Conservation (phyloP, 2,797 vertebrate genomes). For the Brachymystax lenok region DNA sequence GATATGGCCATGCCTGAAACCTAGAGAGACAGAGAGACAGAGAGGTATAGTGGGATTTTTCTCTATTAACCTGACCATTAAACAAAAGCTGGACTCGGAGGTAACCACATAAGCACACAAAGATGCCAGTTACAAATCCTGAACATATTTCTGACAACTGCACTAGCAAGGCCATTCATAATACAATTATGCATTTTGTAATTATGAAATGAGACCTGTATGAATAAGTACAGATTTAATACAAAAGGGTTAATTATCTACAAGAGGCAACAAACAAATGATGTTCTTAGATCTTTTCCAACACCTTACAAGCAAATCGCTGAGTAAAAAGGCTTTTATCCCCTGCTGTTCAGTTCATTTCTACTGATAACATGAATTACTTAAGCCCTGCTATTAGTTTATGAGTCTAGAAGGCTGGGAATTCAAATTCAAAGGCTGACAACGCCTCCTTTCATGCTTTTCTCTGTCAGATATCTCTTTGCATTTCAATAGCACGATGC, state of each 20-base stretch:
- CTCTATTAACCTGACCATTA: not conserved
- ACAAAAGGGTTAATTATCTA: not conserved
- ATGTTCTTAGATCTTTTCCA: not conserved
- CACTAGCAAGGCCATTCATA: not conserved
- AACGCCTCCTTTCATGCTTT: slow-evolving; percentile 45
- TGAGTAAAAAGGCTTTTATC: slow-evolving; percentile 28
- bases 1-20: not conserved
- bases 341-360: slow-evolving; percentile 30
- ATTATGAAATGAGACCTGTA: slow-evolving; percentile 1
- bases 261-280: not conserved
- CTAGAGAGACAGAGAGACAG: not conserved
- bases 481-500: slow-evolving; percentile 42
- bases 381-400: slow-evolving; percentile 44
- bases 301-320: not conserved
- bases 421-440: slow-evolving; percentile 54
- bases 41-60: not conserved
- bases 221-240: not conserved
- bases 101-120: not conserved
- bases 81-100: not conserved
- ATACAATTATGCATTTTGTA: not conserved
- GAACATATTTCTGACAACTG: not conserved
- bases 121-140: not conserved
- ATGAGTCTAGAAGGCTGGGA: slow-evolving; percentile 51
- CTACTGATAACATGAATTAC: slow-evolving; percentile 44
- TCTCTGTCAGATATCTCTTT: slow-evolving; percentile 34